A percentile compares a stretch with the other conserved stretches of the same genome.
phyloP scores from a whole-genome alignment of 2,888 invertebrate genomes.

The Morpho helenor region DNA sequence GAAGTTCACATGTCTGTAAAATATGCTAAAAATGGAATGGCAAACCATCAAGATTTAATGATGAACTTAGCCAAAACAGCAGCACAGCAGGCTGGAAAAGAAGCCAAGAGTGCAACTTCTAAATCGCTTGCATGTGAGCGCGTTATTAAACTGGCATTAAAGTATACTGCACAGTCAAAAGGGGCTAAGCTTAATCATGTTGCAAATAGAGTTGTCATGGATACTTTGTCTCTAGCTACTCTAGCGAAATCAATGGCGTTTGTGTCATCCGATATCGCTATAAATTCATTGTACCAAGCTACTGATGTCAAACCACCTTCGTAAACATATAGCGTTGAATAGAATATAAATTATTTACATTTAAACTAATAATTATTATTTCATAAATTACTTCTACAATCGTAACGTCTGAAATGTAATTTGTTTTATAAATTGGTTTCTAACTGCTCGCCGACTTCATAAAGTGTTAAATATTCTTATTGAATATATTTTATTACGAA shows the following conservation, averaged over 20 bases:
- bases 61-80: slow-evolving; percentile 73
- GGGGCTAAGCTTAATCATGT: slow-evolving; percentile 69
- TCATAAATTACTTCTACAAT: too few species aligned
- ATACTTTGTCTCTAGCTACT: slow-evolving; percentile 63
- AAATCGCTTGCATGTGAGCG: slow-evolving; percentile 66
- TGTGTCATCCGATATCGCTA: slow-evolving; percentile 70
- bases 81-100: slow-evolving; percentile 72
- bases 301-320: slow-evolving; percentile 66
- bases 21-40: slow-evolving; percentile 68
- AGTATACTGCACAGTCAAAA: slow-evolving; percentile 66
- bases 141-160: slow-evolving; percentile 64
- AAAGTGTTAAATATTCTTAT: too few species aligned
- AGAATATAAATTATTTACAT: too few species aligned
- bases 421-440: too few species aligned
- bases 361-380: too few species aligned
- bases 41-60: slow-evolving; percentile 70
- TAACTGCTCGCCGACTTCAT: too few species aligned
- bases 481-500: too few species aligned
- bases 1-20: slow-evolving; percentile 71
- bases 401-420: too few species aligned
- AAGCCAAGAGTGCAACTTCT: slow-evolving; percentile 66
- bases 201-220: slow-evolving; percentile 70
- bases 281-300: slow-evolving; percentile 69
- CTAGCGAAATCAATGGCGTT: slow-evolving; percentile 72
- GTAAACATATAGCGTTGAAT: slow-evolving; percentile 28